Conservation (phyloP, 2,888 invertebrate species). For the Sarcophaga rosellei region DNA sequence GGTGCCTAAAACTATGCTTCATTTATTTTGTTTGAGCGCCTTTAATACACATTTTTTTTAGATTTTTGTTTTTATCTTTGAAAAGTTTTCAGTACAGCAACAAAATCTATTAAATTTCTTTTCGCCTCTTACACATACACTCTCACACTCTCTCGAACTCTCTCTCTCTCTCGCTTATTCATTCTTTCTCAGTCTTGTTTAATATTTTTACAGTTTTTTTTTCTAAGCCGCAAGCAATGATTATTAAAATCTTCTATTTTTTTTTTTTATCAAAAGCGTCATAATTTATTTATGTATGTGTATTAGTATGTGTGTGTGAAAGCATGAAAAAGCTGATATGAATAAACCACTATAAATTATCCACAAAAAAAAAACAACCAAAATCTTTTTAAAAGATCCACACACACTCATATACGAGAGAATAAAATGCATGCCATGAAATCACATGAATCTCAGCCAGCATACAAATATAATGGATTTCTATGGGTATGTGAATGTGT, state of each 20-base stretch:
- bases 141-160: no score
- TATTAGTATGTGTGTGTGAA: not conserved
- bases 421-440: constrained; percentile 2
- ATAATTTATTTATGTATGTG: constrained; percentile 58
- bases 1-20: no score
- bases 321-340: constrained; percentile 53
- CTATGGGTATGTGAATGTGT: not conserved
- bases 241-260: constrained; percentile 57
- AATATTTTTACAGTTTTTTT: not conserved
- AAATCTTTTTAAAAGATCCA: not conserved
- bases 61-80: no score
- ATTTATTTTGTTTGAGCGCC: no score
- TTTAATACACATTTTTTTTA: no score
- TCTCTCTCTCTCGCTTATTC: not conserved
- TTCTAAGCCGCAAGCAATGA: constrained; percentile 55
- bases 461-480: not conserved
- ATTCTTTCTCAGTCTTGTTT: not conserved
- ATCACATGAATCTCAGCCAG: not conserved
- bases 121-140: no score
- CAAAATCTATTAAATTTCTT: no score
- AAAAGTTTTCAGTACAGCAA: no score
- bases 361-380: constrained; percentile 24
- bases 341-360: constrained; percentile 67
- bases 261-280: constrained; percentile 58
- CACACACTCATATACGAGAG: constrained; percentile 26